phyloP scores from a whole-genome alignment of 1,140 invertebrate genomes.

The Bathynomus jamesi region DNA sequence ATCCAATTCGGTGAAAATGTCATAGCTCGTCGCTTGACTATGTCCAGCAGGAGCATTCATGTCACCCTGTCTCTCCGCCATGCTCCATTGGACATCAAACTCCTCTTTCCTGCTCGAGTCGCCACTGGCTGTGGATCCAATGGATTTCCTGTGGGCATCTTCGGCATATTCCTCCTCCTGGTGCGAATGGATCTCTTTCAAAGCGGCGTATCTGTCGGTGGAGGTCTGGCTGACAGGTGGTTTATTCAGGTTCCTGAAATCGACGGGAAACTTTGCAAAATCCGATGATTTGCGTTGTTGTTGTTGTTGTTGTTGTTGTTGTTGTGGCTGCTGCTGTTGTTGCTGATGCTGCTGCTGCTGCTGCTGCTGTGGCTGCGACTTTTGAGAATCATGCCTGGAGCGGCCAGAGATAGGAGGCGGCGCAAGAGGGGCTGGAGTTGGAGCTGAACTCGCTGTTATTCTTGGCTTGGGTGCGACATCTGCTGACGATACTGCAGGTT shows the following conservation, averaged over 20 bases:
- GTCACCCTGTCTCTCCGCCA: conserved; percentile 8
- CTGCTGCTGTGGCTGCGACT: conserved; percentile 19
- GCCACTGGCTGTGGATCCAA: not conserved
- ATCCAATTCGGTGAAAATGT: conserved; percentile 81
- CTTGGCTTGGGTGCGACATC: conserved; percentile 18
- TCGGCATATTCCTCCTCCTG: not conserved
- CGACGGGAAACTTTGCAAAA: conserved; percentile 30
- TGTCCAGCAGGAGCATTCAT: not conserved
- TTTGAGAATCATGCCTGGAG: conserved; percentile 35
- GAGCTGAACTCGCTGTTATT: conserved; percentile 24
- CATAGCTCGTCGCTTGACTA: conserved; percentile 17
- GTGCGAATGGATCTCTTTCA: conserved; percentile 34
- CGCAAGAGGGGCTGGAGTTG: conserved; percentile 35
- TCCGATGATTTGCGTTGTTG: not conserved
- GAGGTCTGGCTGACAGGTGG: conserved; percentile 9
- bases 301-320: conserved; percentile 13
- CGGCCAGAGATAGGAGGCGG: conserved; percentile 34
- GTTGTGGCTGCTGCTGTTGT: conserved; percentile 17
- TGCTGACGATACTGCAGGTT: conserved; percentile 10
- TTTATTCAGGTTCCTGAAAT: conserved; percentile 22
- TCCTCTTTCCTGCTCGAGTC: conserved; percentile 37
- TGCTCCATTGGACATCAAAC: conserved; percentile 50
- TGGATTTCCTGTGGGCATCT: not conserved
- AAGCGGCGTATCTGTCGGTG: conserved; percentile 34
- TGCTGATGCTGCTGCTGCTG: too few species aligned